Evolutionary conservation across 2,888 invertebrate genomes (phyloP).

Genomic region (Lepeophtheirus nordmannii): DNA sequence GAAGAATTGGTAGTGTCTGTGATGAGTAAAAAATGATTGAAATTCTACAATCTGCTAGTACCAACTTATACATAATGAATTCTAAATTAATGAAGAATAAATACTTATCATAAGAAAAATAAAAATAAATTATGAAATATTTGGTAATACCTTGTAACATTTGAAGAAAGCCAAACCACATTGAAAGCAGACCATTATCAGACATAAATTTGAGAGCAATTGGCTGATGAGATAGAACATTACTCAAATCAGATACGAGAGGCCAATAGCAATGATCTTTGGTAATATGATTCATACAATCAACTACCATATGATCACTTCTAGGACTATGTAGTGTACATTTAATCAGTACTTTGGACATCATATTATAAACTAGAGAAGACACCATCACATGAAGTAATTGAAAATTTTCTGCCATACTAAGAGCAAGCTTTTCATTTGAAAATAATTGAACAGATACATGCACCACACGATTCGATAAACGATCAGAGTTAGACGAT

Average conservation of each 20-base stretch:
- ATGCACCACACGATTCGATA: conserved; percentile 90
- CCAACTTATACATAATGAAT: too few species aligned
- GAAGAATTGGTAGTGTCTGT: not conserved
- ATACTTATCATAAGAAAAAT: too few species aligned
- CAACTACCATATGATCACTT: conserved; percentile 60
- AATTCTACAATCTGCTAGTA: not conserved
- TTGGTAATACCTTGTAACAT: conserved; percentile 65
- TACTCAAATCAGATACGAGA: conserved; percentile 86
- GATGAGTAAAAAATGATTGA: not conserved
- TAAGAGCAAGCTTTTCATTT: conserved; percentile 72
- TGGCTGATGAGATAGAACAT: conserved; percentile 78
- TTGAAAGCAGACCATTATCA: conserved; percentile 70
- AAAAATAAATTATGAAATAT: conserved; percentile 10
- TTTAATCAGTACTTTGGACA: conserved; percentile 72
- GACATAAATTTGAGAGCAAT: conserved; percentile 77
- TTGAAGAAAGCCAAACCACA: conserved; percentile 88
- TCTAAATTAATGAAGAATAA: too few species aligned
- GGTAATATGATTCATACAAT: conserved; percentile 80
- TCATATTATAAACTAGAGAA: conserved; percentile 68
- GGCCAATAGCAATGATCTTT: conserved; percentile 98
- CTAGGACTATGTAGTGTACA: conserved; percentile 60
- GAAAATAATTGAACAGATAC: conserved; percentile 91
- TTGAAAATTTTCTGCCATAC: conserved; percentile 77
- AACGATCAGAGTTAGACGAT: conserved; percentile 68
- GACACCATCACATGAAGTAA: conserved; percentile 83